phyloP scores from a whole-genome alignment of 2,888 invertebrate species.

The Priapulus caudatus region DNA sequence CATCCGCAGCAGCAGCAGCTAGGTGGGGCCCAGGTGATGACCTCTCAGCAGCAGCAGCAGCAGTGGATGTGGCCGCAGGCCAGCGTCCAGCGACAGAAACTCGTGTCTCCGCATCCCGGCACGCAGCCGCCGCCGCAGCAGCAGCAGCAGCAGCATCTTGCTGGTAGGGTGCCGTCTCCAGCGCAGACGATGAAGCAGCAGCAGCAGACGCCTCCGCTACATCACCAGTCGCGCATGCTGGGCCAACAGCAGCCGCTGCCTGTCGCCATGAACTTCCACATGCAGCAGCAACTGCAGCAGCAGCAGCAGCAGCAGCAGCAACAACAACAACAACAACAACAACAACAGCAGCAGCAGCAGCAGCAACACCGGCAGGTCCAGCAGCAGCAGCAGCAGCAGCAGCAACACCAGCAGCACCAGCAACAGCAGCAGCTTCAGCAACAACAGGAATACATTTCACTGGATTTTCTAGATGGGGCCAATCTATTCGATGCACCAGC shows the following conservation, averaged over 20 bases:
- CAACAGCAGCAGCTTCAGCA: not conserved
- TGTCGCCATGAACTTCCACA: not conserved
- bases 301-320: not conserved
- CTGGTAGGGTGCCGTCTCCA: not conserved
- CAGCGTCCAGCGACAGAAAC: too few relatives aligned
- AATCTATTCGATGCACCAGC: not conserved
- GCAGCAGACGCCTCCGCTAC: not conserved
- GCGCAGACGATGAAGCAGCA: not conserved
- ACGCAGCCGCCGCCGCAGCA: not conserved
- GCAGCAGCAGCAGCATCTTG: not conserved
- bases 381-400: not conserved
- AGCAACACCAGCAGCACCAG: not conserved
- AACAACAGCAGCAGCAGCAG: not conserved
- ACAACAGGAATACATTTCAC: not conserved
- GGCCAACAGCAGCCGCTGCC: not conserved
- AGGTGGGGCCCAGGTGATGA: too few relatives aligned
- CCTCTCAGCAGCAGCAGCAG: too few relatives aligned
- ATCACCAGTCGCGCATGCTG: not conserved
- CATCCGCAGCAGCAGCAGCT: not conserved
- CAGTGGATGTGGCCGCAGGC: too few relatives aligned
- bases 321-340: not conserved
- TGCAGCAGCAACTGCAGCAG: not conserved
- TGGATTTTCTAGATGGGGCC: not conserved
- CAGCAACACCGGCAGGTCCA: not conserved
- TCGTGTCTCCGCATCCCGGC: not conserved